Base-by-base conservation (phyloP, 2,888 invertebrate genomes). In the Tinea pellionella region DNA sequence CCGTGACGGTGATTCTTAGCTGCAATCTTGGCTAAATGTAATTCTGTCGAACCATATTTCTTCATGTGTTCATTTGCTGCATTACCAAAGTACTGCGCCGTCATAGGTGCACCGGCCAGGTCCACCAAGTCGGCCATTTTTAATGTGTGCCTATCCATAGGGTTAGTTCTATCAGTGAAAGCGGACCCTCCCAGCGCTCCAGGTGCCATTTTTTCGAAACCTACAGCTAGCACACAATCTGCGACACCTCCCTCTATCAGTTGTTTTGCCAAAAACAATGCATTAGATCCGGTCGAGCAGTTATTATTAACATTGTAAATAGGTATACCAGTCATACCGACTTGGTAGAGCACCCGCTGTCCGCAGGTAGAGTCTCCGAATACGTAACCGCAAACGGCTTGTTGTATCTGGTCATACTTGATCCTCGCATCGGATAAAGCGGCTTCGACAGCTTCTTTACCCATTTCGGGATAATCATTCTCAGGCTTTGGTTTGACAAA, bases 261-360 rank as follows among this genome's bases (percentile, higher is more conserved):
- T 78, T 98, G 97, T 74, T 97, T 97, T 0, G 93, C 97, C 70
- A 99, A 87, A 72, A 93, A 90, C 2, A 99, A 79, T 0, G 99
- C 99, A 60, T 94, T 95, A 0, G 98, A 95, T 29, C 99, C 99
- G 0, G 98, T 98, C 0, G 99, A 94, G 75, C 99, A 99, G 73
- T 98, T 98, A 77, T 99, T 99, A 85, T 99, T 99, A 12, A 99
- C 98, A 81, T 99, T 99, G 84, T 94, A 96, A 65, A 99, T 93
- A 3, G 99, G 99, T 65, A 99, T 97, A 47, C 98, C 98, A 32
- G 95, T 97, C 92, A 98, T 92, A 61, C 98, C 98, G 47, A 98
- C 89, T 64, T 96, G 94, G 78, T 99, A 99, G 7, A 99, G 79
- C 0, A 97, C 97, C 65, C 98, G 90, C 84, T 99, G 99, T 0